Evolutionary conservation across 2,113 vertebrate genomes (phyloP).

Genomic region (Aphelocoma coerulescens): DNA sequence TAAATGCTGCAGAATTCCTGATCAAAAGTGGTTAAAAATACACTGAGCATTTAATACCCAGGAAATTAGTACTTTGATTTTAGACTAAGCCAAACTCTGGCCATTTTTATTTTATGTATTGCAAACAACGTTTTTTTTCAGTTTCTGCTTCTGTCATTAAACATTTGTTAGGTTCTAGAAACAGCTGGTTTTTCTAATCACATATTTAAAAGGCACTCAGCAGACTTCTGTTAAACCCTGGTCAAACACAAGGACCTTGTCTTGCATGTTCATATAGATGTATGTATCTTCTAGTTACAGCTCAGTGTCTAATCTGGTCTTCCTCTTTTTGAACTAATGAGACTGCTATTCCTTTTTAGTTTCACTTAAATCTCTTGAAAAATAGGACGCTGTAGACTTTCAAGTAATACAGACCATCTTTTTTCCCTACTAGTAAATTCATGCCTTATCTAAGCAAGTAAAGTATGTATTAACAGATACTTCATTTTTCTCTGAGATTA

Average conservation of each 20-base stretch:
- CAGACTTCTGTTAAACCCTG: background rate
- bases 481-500: background rate
- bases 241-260: background rate
- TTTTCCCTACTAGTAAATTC: background rate
- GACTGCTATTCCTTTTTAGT: background rate
- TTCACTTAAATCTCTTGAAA: background rate
- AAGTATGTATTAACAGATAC: background rate
- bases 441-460: background rate
- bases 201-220: background rate
- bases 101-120: background rate
- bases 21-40: background rate
- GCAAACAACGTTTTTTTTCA: background rate
- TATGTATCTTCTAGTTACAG: background rate
- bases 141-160: background rate
- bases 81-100: background rate
- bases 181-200: background rate
- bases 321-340: background rate
- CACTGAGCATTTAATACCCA: background rate
- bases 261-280: background rate
- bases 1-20: background rate
- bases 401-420: background rate
- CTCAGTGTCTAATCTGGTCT: background rate
- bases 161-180: background rate
- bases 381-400: background rate
- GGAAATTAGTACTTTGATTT: background rate